Conservation (phyloP, 35 echinoderm and acorn worm species). For the Ophioderma brevispina region DNA sequence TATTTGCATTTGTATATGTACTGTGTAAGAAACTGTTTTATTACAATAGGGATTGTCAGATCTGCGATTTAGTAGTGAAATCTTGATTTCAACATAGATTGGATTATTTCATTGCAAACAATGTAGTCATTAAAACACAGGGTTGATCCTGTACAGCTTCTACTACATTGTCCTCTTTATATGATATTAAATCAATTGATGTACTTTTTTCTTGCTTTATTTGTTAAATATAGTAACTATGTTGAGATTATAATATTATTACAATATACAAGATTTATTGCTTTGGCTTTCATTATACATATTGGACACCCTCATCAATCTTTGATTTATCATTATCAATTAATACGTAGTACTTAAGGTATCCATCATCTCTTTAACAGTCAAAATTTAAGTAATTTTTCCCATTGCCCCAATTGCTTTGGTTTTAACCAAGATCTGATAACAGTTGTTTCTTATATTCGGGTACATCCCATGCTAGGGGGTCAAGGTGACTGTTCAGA, state of each 20-base stretch:
- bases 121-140: background rate
- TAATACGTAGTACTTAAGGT: background rate
- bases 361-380: background rate
- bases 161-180: conserved; percentile 2
- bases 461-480: too few species aligned
- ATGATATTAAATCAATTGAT: background rate
- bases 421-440: too few species aligned
- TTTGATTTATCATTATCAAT: background rate
- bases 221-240: conserved; percentile 2
- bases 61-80: background rate
- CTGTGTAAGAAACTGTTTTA: background rate
- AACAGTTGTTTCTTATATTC: too few species aligned
- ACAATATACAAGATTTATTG: background rate
- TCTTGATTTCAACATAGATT: background rate
- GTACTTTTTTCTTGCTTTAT: conserved; percentile 14
- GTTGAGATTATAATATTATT: background rate
- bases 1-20: conserved; percentile 12
- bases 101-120: conserved; percentile 1
- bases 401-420: too few species aligned
- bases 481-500: too few species aligned
- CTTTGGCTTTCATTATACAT: conserved; percentile 7
- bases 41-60: background rate
- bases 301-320: background rate
- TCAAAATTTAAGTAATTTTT: too few species aligned
- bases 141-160: too few species aligned